A percentile compares a stretch with the other conserved stretches of the same genome.
Conservation (phyloP, 2,113 vertebrate species). For the Stigmatopora argus region DNA sequence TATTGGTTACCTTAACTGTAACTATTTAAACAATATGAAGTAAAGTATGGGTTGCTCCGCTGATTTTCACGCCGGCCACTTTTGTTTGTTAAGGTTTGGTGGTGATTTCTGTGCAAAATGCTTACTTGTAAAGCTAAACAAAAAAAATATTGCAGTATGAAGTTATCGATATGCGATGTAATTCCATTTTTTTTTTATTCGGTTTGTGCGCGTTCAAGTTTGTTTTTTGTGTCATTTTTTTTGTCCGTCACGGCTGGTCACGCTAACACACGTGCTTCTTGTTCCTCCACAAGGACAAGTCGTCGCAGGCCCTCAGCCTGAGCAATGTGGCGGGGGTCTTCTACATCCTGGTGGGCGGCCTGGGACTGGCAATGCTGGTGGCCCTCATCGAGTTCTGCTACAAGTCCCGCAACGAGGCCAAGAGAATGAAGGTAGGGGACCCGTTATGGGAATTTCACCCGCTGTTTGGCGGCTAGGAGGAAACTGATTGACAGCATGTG, state of each 20-base stretch:
- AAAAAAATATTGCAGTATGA: too few relatives aligned
- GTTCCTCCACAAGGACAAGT: conserved; percentile 84
- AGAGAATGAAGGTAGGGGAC: conserved; percentile 97
- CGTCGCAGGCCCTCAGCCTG: conserved; percentile 92
- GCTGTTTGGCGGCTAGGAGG: too few relatives aligned
- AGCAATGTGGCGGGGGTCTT: conserved; percentile 99
- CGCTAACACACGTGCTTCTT: conserved; percentile 46
- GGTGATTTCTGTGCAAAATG: too few relatives aligned
- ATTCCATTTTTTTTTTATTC: neutral
- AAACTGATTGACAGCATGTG: too few relatives aligned
- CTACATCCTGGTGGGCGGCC: conserved; percentile 99
- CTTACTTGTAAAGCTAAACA: too few relatives aligned
- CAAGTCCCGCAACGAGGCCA: conserved; percentile 99
- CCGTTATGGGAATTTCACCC: too few relatives aligned
- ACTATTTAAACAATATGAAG: too few relatives aligned
- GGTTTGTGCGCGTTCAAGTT: conserved; percentile 10
- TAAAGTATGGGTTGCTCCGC: too few relatives aligned
- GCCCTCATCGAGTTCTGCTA: conserved; percentile 99
- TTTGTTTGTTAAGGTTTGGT: too few relatives aligned
- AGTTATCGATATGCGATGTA: too few relatives aligned
- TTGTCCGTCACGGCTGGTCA: conserved; percentile 6
- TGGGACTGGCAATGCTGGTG: conserved; percentile 99
- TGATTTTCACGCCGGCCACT: too few relatives aligned
- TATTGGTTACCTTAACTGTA: too few relatives aligned
- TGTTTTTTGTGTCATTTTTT: conserved; percentile 1